phyloP scores from a whole-genome alignment of 1,140 invertebrate genomes.

The Brachionus manjavacas region DNA sequence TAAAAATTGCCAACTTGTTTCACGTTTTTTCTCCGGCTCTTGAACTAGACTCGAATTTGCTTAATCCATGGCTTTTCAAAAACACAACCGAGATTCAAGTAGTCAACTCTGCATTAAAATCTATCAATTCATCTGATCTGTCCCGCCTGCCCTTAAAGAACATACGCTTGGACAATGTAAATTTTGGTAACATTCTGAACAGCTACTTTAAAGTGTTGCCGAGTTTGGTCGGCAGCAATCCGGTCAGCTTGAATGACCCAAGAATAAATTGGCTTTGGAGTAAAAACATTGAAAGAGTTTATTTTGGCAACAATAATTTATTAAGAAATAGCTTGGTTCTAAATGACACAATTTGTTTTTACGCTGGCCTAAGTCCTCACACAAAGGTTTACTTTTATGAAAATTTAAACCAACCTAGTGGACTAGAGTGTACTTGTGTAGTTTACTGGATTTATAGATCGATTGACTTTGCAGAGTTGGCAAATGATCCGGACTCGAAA shows the following conservation, averaged over 20 bases:
- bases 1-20: neutral
- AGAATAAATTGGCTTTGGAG: conserved; percentile 1
- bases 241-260: neutral
- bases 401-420: conserved; percentile 1
- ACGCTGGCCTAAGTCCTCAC: neutral
- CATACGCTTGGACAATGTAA: conserved; percentile 1
- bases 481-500: neutral
- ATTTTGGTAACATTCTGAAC: neutral
- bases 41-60: neutral
- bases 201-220: neutral
- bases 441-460: conserved; percentile 27
- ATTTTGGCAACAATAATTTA: conserved; percentile 25
- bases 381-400: conserved; percentile 30
- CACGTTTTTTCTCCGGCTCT: neutral
- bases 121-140: neutral
- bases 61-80: neutral
- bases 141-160: neutral
- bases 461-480: neutral
- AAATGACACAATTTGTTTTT: conserved; percentile 20
- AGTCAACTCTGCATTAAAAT: neutral
- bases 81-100: neutral
- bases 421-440: conserved; percentile 1
- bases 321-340: neutral
- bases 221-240: neutral
- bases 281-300: conserved; percentile 7